phyloP scores from a whole-genome alignment of 2,888 invertebrate species.

The Mimachlamys varia region DNA sequence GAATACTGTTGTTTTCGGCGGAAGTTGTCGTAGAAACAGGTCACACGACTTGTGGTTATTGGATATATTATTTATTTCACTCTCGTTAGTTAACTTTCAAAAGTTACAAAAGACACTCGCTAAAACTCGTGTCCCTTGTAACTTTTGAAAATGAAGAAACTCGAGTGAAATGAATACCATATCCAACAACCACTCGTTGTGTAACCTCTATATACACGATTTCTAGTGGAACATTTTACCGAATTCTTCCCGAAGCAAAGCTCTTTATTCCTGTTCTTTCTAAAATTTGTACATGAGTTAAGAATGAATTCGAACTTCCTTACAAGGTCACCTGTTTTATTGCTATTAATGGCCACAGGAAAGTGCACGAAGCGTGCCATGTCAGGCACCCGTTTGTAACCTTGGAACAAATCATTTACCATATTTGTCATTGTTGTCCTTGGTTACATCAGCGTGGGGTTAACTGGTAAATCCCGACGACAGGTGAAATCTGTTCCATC shows the following conservation, averaged over 20 bases:
- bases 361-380: slow-evolving; percentile 6
- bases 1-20: no score
- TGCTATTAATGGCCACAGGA: not conserved
- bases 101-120: no score
- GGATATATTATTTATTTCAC: no score
- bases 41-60: no score
- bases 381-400: not conserved
- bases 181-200: no score
- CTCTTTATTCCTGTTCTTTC: not conserved
- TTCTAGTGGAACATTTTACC: not conserved
- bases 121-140: no score
- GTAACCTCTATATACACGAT: not conserved
- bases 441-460: slow-evolving; percentile 16
- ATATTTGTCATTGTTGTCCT: slow-evolving; percentile 22
- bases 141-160: no score
- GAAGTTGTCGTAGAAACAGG: no score
- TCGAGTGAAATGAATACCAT: no score
- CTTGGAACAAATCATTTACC: not conserved
- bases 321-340: not conserved
- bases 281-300: slow-evolving; percentile 6
- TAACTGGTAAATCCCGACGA: not conserved
- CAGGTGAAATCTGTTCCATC: not conserved
- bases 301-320: slow-evolving; percentile 26
- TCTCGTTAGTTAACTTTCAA: no score
- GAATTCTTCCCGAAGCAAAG: not conserved